phyloP scores from a whole-genome alignment of 2,888 invertebrate genomes.

The Aporophyla lueneburgensis region DNA sequence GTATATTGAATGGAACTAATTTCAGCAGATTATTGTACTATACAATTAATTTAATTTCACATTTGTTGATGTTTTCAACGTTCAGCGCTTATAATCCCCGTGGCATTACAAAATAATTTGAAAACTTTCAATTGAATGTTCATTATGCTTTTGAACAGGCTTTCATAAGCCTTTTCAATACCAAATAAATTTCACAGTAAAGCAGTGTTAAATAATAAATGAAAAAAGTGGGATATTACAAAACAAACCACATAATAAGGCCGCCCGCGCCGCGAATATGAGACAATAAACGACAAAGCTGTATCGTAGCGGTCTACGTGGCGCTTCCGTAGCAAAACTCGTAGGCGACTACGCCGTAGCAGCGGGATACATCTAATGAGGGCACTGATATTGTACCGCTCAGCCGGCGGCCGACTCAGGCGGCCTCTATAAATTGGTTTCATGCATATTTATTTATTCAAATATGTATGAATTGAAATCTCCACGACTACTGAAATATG shows the following conservation, averaged over 20 bases:
- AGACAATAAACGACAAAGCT: slow-evolving; percentile 73
- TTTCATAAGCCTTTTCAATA: slow-evolving; percentile 39
- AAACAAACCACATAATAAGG: slow-evolving; percentile 61
- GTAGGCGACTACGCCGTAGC: slow-evolving; percentile 78
- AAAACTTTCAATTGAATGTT: slow-evolving; percentile 30
- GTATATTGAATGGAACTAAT: slow-evolving; percentile 16
- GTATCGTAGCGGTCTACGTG: slow-evolving; percentile 76
- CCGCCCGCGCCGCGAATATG: slow-evolving; percentile 59
- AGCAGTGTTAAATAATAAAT: slow-evolving; percentile 40
- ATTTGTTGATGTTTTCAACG: slow-evolving; percentile 46
- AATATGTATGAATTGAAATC: slow-evolving; percentile 91
- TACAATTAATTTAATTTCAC: slow-evolving; percentile 38
- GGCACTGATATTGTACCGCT: slow-evolving; percentile 85
- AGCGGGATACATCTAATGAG: slow-evolving; percentile 86
- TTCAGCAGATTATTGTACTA: slow-evolving; percentile 27
- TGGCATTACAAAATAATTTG: slow-evolving; percentile 38
- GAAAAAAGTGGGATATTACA: slow-evolving; percentile 52
- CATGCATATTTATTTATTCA: slow-evolving; percentile 91
- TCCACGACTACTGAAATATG: slow-evolving; percentile 88
- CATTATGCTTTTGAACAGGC: slow-evolving; percentile 21
- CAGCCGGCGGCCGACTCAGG: slow-evolving; percentile 76
- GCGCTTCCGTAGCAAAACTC: slow-evolving; percentile 79
- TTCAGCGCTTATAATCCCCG: slow-evolving; percentile 44
- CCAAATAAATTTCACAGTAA: slow-evolving; percentile 26
- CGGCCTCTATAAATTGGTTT: slow-evolving; percentile 90